These are phyloP conservation scores for Mus spretus DNA, from an alignment of 2,797 vertebrate genomes.

Conservation along the genomic window DNA sequence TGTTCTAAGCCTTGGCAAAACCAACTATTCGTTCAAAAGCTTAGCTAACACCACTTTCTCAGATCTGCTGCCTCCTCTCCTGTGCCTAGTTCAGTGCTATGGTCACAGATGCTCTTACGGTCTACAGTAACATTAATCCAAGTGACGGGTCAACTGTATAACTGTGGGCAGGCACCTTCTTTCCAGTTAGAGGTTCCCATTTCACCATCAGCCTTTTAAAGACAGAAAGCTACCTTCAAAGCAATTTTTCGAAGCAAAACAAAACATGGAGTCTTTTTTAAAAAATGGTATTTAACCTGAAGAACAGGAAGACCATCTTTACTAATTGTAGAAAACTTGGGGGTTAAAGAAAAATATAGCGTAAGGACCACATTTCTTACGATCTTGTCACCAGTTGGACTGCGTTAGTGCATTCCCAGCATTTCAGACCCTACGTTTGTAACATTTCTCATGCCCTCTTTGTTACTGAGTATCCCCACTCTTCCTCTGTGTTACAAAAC, in stretches of 20 bases:
- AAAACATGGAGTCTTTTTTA: not conserved
- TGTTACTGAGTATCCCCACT: conserved; percentile 3
- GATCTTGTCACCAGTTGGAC: not conserved
- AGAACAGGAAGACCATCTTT: not conserved
- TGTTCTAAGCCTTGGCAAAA: not conserved
- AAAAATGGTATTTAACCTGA: not conserved
- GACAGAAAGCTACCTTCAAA: conserved; percentile 52
- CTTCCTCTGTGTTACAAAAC: conserved; percentile 53
- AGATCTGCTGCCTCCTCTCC: not conserved
- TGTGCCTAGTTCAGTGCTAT: no score
- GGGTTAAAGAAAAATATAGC: conserved; percentile 26
- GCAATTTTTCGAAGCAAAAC: not conserved
- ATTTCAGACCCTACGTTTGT: not conserved
- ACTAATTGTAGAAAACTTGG: conserved; percentile 34
- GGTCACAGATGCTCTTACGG: not conserved
- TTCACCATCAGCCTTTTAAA: conserved; percentile 51
- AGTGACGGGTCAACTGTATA: not conserved
- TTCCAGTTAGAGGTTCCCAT: conserved; percentile 20
- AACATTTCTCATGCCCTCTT: conserved; percentile 27
- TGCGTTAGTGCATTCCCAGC: not conserved
- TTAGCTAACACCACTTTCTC: not conserved
- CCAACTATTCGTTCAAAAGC: not conserved
- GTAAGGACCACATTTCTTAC: not conserved
- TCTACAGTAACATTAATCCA: not conserved
- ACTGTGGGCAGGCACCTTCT: not conserved